Evolutionary conservation across 2,113 vertebrate genomes (phyloP).

Genomic region (Mesoclemmys tuberculata): DNA sequence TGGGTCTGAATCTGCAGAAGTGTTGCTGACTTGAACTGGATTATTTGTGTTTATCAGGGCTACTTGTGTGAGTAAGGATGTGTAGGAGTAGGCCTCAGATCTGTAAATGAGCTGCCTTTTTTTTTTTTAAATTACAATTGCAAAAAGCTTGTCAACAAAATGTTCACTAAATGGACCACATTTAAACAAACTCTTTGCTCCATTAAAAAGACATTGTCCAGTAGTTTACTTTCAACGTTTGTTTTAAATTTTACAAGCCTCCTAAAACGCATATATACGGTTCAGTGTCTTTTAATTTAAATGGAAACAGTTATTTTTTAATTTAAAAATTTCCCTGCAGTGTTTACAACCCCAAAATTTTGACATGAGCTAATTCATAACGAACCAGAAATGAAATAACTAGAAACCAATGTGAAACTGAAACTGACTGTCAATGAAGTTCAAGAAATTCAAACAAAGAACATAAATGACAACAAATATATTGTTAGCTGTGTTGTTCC

Average conservation of each 20-base stretch:
- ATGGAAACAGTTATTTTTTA: slow-evolving; percentile 36
- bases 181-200: neutral
- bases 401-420: neutral
- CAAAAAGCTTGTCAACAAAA: neutral
- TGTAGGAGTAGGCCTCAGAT: neutral
- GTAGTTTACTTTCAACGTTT: slow-evolving; percentile 17
- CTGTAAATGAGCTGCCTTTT: neutral
- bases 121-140: neutral
- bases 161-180: rapidly evolving
- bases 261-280: slow-evolving; percentile 37
- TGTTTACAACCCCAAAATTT: slow-evolving; percentile 58
- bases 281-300: slow-evolving; percentile 49
- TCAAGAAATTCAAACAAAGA: neutral
- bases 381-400: neutral
- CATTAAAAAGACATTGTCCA: rapidly evolving
- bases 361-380: slow-evolving; percentile 37
- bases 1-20: neutral
- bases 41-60: neutral
- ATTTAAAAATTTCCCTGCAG: slow-evolving; percentile 52
- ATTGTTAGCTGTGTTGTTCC: neutral
- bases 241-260: slow-evolving; percentile 40
- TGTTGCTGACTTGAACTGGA: neutral
- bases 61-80: neutral
- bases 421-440: neutral
- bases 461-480: neutral